phyloP scores from a whole-genome alignment of 2,888 invertebrate genomes.

The Biston betularia region DNA sequence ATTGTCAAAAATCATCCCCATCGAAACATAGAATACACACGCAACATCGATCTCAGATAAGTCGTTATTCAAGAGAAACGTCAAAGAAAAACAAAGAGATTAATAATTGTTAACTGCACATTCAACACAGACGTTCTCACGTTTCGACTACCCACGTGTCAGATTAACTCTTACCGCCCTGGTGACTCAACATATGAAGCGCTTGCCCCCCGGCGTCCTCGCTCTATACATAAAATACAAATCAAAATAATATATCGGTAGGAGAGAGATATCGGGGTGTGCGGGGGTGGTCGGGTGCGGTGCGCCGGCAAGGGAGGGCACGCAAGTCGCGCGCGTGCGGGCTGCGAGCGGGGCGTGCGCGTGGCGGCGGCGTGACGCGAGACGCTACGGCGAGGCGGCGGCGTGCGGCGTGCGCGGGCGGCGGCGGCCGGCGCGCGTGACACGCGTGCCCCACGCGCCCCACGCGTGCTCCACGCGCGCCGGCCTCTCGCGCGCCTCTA shows the following conservation, averaged over 20 bases:
- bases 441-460: slow-evolving; percentile 20
- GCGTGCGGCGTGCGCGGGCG: slow-evolving; percentile 52
- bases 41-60: slow-evolving; percentile 85
- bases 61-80: slow-evolving; percentile 85
- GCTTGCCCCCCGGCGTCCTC: slow-evolving; percentile 97
- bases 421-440: slow-evolving; percentile 46
- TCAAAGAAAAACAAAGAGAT: slow-evolving; percentile 85
- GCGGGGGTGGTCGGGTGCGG: slow-evolving; percentile 76
- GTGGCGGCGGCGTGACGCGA: slow-evolving; percentile 50
- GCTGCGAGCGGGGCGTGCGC: slow-evolving; percentile 56
- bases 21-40: slow-evolving; percentile 86
- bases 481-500: slow-evolving; percentile 49
- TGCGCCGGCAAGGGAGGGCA: slow-evolving; percentile 64
- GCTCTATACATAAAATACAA: slow-evolving; percentile 92
- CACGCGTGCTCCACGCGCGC: slow-evolving; percentile 36
- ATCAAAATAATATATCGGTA: slow-evolving; percentile 85
- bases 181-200: slow-evolving; percentile 95
- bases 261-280: slow-evolving; percentile 83
- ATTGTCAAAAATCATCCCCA: slow-evolving; percentile 81
- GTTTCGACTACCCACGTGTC: slow-evolving; percentile 84
- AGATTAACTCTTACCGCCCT: slow-evolving; percentile 95
- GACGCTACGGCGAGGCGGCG: slow-evolving; percentile 49
- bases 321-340: slow-evolving; percentile 51
- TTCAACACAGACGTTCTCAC: slow-evolving; percentile 86
- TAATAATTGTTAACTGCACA: slow-evolving; percentile 81